Evolutionary conservation across 2,113 vertebrate genomes (phyloP), one percentile per base, ranked within the genome.

Genomic region (Macrotus californicus): DNA sequence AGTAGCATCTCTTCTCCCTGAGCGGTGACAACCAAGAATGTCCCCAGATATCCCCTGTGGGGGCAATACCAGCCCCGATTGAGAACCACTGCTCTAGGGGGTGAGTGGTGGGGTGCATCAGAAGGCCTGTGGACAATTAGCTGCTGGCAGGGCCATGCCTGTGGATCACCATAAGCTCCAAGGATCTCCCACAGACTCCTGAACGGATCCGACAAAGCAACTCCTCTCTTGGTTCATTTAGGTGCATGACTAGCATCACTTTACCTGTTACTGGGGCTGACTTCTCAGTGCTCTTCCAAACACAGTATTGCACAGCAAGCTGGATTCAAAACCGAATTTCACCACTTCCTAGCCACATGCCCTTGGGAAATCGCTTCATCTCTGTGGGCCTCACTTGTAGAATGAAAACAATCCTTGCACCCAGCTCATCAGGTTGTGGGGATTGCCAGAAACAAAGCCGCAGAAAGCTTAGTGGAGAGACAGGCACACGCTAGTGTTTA

Each of bases 281-380:
- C 36, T 85, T 94, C 83, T 82, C 52, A 48, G 67, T 19, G n/a
- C 48, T 13, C 56, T 70, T 3, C 22, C 41, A 76, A 76, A 36
- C 5, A 9, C 34, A 34, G 4, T 2, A 4, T 10, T 46, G 48
- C 59, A 22, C 10, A 6, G 52, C 0, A 9, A 67, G 31, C 48
- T 52, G 77, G 26, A 18, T 69, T 82, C 52, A 59, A 67, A 82
- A 54, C 7, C 9, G 1, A 21, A 5, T 36, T 24, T 72, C 29
- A 79, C 61, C 16, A 26, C 52, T 36, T 76, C 16, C 3, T 9
- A 36, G 61, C 10, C 13, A 6, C 0, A 22, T 48, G 36, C 46
- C 48, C 56, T 90, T 4, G 0, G 48, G 46, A 59, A 83, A 75
- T 24, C 6, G 2, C 24, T 54, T 34, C 12, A 4, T 66, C 29